phyloP scores from a whole-genome alignment of 2,797 vertebrate genomes.

The Propithecus perrieri region DNA sequence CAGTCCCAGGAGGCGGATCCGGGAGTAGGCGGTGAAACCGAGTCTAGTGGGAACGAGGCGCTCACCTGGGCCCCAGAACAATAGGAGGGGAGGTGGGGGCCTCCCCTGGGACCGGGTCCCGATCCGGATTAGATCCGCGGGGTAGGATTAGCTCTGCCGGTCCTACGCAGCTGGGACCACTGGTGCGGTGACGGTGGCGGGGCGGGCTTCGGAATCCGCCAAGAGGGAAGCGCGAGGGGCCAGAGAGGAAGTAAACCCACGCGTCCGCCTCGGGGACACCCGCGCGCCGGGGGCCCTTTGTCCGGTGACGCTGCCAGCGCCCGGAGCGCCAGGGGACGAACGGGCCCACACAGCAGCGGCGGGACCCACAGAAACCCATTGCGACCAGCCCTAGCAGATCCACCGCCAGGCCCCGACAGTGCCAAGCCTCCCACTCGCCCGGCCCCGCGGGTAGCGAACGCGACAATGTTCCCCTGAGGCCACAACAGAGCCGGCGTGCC shows the following conservation, averaged over 20 bases:
- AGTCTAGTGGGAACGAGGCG: conserved; percentile 68
- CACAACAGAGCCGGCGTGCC: not conserved
- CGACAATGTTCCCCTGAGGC: not conserved
- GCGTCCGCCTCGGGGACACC: conserved; percentile 26
- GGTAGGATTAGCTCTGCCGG: conserved; percentile 21
- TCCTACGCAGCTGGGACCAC: conserved; percentile 44
- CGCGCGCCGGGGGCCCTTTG: conserved; percentile 58
- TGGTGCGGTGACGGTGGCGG: not conserved
- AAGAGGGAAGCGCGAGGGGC: conserved; percentile 19
- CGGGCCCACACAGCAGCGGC: not conserved
- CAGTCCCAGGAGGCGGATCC: not conserved
- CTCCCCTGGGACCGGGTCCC: conserved; percentile 49
- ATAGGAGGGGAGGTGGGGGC: not conserved
- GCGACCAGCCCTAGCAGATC: not conserved
- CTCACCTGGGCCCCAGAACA: conserved; percentile 70
- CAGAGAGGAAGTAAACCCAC: conserved; percentile 51
- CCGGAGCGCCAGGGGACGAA: not conserved
- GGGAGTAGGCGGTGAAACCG: conserved; percentile 32
- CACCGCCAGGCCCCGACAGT: not conserved
- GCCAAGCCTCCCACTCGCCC: not conserved
- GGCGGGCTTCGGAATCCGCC: not conserved
- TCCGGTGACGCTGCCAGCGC: conserved; percentile 57
- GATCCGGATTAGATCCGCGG: conserved; percentile 46
- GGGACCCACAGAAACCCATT: not conserved
- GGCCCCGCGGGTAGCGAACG: not conserved